Conservation (phyloP, 2,888 invertebrate genomes). For the Ametastegia equiseti region DNA sequence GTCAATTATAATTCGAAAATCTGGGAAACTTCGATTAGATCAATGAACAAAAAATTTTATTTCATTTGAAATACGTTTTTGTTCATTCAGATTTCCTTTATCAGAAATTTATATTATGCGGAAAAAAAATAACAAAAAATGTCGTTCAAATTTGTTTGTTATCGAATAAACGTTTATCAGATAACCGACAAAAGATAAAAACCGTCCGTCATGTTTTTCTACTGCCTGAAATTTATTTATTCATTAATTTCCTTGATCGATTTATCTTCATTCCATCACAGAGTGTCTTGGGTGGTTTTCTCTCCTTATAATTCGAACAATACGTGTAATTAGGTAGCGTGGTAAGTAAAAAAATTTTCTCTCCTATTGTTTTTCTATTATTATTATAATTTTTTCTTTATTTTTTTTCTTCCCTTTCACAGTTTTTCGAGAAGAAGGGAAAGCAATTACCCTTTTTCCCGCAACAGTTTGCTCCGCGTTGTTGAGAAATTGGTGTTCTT, state of each 20-base stretch:
- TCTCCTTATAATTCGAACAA: slow-evolving; percentile 15
- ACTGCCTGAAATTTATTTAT: too few relatives aligned
- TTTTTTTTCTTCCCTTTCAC: not conserved
- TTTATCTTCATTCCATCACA: not conserved
- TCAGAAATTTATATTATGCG: too few relatives aligned
- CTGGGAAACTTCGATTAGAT: too few relatives aligned
- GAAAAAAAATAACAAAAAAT: too few relatives aligned
- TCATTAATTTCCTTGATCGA: too few relatives aligned
- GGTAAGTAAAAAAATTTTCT: not conserved
- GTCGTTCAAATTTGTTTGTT: too few relatives aligned
- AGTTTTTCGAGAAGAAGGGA: not conserved
- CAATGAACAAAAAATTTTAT: too few relatives aligned
- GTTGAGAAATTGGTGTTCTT: slow-evolving; percentile 38
- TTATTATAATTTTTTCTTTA: not conserved
- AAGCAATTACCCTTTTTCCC: slow-evolving; percentile 35
- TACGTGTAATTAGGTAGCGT: slow-evolving; percentile 1
- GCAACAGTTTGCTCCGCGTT: slow-evolving; percentile 24
- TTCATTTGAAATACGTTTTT: too few relatives aligned
- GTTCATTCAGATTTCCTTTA: too few relatives aligned
- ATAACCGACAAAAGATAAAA: not conserved
- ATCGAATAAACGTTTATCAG: too few relatives aligned
- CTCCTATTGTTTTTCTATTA: not conserved
- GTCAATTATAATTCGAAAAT: too few relatives aligned
- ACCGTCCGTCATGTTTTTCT: not conserved
- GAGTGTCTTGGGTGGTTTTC: not conserved